Base-by-base conservation (phyloP, 2,113 vertebrate species). In the Phalacrocorax carbo region DNA sequence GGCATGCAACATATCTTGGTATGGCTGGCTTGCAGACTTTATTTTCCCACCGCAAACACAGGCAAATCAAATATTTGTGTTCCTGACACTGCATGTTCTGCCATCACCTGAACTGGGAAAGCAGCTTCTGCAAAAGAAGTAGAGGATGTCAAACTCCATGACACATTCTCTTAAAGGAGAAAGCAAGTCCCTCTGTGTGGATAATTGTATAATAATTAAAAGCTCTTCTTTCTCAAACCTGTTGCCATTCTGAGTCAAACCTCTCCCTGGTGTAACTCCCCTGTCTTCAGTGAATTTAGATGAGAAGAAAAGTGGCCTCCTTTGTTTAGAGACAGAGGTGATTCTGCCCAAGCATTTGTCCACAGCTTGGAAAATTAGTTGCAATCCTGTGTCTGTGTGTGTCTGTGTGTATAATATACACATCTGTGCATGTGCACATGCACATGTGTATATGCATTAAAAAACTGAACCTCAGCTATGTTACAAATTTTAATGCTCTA, bases 141-240 rank as follows among this genome's bases (percentile, higher is more conserved):
- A 81, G 40, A 17, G 22, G 77, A 91, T 9, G 34, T 95, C 95
- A 94, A 94, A 65, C 69, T 82, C 58, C 23, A 23, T 89, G 94
- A 94, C 80, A 87, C 48, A 82, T 84, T 48, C 65, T 96, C 72
- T 95, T 88, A 69, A 89, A 91, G 92, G 86, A 88, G 58, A 81
- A 91, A 88, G 60, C 52, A 90, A 88, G 46, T 94, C 84, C 87
- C 52, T 92, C 71, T 69, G 76, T 76, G 54, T 94, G 96, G 95
- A 95, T 94, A 97, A 85, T 69, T 85, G 60, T 82, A 91, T 87
- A 89, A 92, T 78, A 95, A 97, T 93, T 95, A 92, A 93, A 83
- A 94, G 60, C 91, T 2, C 3, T 82, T 88, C 42, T 93, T 94
- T 88, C 78, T 96, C 79, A 93, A 94, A 78, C 57, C 42, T 81